Evolutionary conservation across 2,113 vertebrate genomes (phyloP).

Genomic region (Trogon melanurus): DNA sequence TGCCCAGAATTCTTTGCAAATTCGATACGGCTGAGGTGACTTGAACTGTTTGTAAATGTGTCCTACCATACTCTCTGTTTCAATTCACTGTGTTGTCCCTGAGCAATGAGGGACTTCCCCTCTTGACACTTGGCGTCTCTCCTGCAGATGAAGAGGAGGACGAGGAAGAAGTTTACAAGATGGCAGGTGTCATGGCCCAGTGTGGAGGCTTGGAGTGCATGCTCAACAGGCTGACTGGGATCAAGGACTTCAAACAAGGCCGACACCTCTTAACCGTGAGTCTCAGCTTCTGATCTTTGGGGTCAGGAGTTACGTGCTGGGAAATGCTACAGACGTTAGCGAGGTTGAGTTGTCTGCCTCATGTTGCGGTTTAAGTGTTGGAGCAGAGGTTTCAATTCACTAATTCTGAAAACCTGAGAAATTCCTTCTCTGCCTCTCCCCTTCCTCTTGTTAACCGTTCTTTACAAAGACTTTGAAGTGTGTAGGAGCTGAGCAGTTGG

Average conservation of each 20-base stretch:
- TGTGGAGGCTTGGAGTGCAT: constrained; percentile 97
- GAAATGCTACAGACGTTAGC: neutral
- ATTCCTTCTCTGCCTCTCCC: neutral
- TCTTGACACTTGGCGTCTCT: neutral
- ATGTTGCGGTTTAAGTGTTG: neutral
- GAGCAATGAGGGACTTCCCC: neutral
- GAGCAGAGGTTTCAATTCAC: neutral
- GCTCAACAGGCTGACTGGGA: constrained; percentile 94
- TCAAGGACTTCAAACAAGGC: constrained; percentile 98
- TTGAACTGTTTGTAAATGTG: neutral
- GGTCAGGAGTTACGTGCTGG: rapidly evolving
- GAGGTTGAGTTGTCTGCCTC: neutral
- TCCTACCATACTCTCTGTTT: neutral
- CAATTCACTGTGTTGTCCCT: neutral
- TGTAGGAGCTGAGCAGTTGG: neutral
- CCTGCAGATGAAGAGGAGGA: constrained; percentile 95
- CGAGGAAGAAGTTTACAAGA: constrained; percentile 98
- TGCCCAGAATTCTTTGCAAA: neutral
- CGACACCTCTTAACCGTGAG: constrained; percentile 95
- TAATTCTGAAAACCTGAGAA: neutral
- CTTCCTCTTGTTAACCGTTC: neutral
- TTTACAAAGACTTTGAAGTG: neutral
- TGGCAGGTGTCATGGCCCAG: constrained; percentile 98
- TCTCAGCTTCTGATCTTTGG: neutral
- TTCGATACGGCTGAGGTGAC: neutral